Conservation (phyloP, 2,113 vertebrate species). For the Salvelinus alpinus region DNA sequence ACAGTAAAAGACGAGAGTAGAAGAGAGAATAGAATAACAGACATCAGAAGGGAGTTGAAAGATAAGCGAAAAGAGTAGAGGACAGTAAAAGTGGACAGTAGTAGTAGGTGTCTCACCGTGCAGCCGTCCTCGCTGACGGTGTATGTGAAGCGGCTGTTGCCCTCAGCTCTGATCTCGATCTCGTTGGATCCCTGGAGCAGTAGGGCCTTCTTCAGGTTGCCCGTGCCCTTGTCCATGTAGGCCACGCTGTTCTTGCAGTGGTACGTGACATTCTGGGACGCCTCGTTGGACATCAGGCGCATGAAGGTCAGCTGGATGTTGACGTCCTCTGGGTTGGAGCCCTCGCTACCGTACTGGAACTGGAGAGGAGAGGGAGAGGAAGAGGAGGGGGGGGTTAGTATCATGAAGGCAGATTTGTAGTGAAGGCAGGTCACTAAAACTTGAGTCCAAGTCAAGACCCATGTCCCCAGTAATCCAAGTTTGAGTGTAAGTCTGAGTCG, state of each 20-base stretch:
- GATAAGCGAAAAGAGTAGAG: neutral
- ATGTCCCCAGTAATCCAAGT: too few species aligned
- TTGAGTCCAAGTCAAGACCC: too few species aligned
- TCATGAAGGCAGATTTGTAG: too few species aligned
- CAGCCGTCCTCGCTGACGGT: constrained; percentile 90
- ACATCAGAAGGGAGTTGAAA: neutral
- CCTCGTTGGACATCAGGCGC: constrained; percentile 97
- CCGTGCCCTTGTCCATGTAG: constrained; percentile 89
- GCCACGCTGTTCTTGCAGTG: constrained; percentile 99
- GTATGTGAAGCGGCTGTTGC: constrained; percentile 98
- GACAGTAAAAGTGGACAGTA: neutral
- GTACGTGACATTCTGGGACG: constrained; percentile 96
- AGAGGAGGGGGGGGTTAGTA: too few species aligned
- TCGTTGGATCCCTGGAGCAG: constrained; percentile 97
- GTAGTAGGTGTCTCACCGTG: constrained; percentile 82
- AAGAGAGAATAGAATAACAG: neutral
- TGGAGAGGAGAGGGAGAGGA: constrained; percentile 40
- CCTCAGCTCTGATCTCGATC: constrained; percentile 94
- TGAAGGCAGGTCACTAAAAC: too few species aligned
- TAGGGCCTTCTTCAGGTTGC: constrained; percentile 96
- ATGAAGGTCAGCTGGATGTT: constrained; percentile 97
- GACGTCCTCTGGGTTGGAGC: constrained; percentile 86
- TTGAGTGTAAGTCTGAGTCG: too few species aligned
- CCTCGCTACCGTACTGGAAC: constrained; percentile 90
- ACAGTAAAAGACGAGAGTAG: neutral